Evolutionary conservation across 1,140 invertebrate species (phyloP).

Genomic region (Helicoverpa armigera): DNA sequence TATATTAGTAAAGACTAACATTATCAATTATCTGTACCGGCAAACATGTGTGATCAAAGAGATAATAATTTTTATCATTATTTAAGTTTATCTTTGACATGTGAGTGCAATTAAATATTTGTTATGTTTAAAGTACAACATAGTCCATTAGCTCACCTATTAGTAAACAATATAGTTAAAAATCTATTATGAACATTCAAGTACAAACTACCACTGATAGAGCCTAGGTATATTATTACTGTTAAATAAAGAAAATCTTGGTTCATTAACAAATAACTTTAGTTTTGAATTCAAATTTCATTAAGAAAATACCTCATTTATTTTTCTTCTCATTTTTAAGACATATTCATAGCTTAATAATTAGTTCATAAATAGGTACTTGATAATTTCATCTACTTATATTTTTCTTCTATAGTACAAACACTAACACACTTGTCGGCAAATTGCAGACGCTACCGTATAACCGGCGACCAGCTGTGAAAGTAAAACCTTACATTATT

Average conservation of each 20-base stretch:
- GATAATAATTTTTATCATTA: conserved; percentile 14
- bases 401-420: background rate
- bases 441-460: background rate
- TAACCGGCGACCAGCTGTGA: background rate
- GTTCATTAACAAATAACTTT: no score
- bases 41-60: conserved; percentile 20
- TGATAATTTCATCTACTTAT: no score
- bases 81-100: conserved; percentile 20
- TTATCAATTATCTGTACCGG: conserved; percentile 10
- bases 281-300: no score
- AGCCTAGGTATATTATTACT: no score
- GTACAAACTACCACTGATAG: no score
- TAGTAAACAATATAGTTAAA: background rate
- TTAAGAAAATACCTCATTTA: no score
- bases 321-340: no score
- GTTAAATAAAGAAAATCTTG: no score
- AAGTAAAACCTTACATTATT: conserved; percentile 3
- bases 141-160: no score
- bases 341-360: no score
- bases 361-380: no score
- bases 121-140: background rate
- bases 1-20: background rate
- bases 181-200: no score
- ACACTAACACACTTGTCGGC: background rate
- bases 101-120: conserved; percentile 34